phyloP scores from a whole-genome alignment of 2,888 invertebrate species.

The Drosophila merina region DNA sequence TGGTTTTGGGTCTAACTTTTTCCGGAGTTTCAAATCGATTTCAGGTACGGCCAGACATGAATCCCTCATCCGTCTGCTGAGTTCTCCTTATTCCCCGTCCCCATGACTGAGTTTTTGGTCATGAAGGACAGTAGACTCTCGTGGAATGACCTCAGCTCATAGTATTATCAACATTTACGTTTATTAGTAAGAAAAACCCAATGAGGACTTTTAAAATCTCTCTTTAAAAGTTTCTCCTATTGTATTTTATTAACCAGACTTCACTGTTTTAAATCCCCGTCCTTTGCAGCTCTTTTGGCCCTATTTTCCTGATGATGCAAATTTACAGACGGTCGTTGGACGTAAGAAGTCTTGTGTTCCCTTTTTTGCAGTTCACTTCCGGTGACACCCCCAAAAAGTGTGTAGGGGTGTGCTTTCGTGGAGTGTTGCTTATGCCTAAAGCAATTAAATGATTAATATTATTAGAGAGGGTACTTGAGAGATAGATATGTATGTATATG shows the following conservation, averaged over 20 bases:
- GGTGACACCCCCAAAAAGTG: slow-evolving; percentile 55
- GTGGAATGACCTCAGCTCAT: no score
- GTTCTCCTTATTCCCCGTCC: no score
- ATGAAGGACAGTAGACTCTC: background rate
- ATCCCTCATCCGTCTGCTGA: slow-evolving; percentile 30
- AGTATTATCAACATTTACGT: no score
- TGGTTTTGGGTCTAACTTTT: slow-evolving; percentile 54
- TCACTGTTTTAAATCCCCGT: slow-evolving; percentile 33
- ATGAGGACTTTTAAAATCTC: no score
- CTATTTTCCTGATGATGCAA: slow-evolving; percentile 43
- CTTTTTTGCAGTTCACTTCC: slow-evolving; percentile 69
- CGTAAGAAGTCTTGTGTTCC: slow-evolving; percentile 27
- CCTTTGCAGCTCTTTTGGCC: slow-evolving; percentile 41
- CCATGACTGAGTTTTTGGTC: no score
- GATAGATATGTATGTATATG: no score
- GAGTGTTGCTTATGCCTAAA: slow-evolving; percentile 1
- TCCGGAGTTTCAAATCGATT: slow-evolving; percentile 3
- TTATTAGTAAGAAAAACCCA: no score
- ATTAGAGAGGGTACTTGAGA: no score
- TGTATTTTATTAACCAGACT: no score
- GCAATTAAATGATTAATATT: no score
- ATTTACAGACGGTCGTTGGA: background rate
- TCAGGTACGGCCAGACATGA: slow-evolving; percentile 7
- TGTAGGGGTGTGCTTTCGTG: slow-evolving; percentile 5
- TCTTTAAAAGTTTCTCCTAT: no score